Evolutionary conservation across 2,888 invertebrate species (phyloP).

Genomic region (Didymodactylos carnosus): DNA sequence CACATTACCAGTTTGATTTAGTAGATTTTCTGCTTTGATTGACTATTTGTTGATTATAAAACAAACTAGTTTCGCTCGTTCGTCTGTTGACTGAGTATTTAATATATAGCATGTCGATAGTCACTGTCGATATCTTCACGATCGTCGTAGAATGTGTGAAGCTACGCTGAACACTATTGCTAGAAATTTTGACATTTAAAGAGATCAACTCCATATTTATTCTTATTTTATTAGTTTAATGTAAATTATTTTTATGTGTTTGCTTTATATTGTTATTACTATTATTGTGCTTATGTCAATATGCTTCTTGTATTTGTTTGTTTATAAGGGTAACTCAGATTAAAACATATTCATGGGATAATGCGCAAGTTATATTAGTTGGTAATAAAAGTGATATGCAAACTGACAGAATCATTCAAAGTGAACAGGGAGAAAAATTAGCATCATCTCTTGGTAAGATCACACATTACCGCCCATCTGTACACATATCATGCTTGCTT

Average conservation of each 20-base stretch:
- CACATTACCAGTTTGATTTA: no score
- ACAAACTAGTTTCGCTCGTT: no score
- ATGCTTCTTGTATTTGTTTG: neutral
- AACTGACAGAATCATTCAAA: conserved; percentile 86
- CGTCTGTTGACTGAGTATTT: no score
- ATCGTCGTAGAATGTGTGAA: no score
- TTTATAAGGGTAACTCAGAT: conserved; percentile 79
- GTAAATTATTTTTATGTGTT: neutral
- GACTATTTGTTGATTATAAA: no score
- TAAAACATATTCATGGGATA: conserved; percentile 99
- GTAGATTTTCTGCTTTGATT: no score
- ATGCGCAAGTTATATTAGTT: conserved; percentile 93
- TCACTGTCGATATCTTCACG: no score
- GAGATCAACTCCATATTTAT: no score
- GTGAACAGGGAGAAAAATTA: conserved; percentile 81
- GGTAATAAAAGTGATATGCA: conserved; percentile 99
- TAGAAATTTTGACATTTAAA: no score
- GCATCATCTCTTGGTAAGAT: conserved; percentile 69
- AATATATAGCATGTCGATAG: no score
- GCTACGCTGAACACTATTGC: no score
- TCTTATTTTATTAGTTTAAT: neutral
- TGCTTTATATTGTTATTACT: neutral
- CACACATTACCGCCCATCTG: neutral
- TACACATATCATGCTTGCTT: no score
- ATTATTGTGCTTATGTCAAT: neutral